phyloP scores from a whole-genome alignment of 2,113 vertebrate genomes.

The Arenaria interpres region DNA sequence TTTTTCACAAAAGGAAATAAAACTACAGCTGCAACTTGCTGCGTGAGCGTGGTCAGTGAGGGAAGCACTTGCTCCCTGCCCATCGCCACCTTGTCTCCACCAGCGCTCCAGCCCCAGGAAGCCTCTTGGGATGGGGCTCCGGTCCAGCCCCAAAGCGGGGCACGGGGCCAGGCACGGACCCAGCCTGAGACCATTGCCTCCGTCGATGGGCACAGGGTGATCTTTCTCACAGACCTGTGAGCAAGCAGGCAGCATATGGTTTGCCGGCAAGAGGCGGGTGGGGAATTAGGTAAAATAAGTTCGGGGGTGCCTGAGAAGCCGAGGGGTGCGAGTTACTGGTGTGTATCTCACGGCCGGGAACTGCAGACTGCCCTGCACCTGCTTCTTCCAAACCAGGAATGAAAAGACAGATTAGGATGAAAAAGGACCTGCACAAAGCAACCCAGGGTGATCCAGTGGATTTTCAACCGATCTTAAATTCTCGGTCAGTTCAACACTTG shows the following conservation, averaged over 20 bases:
- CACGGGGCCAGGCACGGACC: background rate
- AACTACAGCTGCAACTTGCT: constrained; percentile 66
- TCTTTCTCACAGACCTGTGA: background rate
- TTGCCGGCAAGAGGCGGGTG: rapidly evolving
- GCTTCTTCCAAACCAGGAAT: background rate
- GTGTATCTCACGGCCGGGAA: background rate
- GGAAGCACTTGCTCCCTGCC: rapidly evolving
- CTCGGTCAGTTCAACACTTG: background rate
- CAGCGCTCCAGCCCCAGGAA: background rate
- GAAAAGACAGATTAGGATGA: background rate
- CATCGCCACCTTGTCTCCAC: background rate
- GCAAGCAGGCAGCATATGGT: rapidly evolving
- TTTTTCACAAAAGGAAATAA: constrained; percentile 83
- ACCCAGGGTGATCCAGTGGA: background rate
- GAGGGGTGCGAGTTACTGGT: rapidly evolving
- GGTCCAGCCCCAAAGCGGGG: rapidly evolving
- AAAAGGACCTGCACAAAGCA: background rate
- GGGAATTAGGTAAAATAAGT: background rate
- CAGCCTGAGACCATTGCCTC: background rate
- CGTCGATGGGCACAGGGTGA: rapidly evolving
- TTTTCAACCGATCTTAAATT: background rate
- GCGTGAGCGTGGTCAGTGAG: constrained; percentile 34
- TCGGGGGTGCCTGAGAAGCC: rapidly evolving
- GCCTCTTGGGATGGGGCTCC: rapidly evolving
- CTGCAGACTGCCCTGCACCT: background rate